Evolutionary conservation across 2,113 vertebrate genomes (phyloP), one percentile per base, ranked within the genome.

Genomic region (Hepsetus odoe): DNA sequence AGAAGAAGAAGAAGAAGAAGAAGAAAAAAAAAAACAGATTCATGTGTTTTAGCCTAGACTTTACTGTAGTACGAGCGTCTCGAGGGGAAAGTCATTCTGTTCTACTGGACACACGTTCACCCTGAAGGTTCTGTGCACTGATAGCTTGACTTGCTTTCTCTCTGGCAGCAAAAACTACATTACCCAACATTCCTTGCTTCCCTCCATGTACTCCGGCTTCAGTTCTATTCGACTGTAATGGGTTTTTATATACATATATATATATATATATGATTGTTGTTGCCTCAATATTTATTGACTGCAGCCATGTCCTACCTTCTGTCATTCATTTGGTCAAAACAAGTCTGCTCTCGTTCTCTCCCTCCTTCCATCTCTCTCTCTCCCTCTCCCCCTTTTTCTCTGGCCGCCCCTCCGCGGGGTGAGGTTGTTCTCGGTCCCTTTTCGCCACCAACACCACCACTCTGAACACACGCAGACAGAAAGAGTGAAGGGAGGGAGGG

Each of bases 31-130:
- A 89, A 76, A 84, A 91, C 90, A 95, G 94, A 92, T 97, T 97
- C 94, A 94, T 95, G 96, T 98, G 96, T 97, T 96, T 94, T 95
- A 96, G 95, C 92, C 91, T 94, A 93, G 93, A 89, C 93, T 91
- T 95, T 91, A 92, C 93, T 93, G 91, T 96, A 95, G 92, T 93
- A 92, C 93, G 92, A 92, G 94, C 93, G 95, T 89, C 91, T 92
- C 88, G 90, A 94, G 94, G 93, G 91, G 91, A 93, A 94, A 92
- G 76, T 88, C 93, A 91, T 92, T 93, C 94, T 93, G 93, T 91
- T 92, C 89, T 93, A 88, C 92, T 91, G 91, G 93, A 93, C 90
- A 89, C 79, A 61, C 55, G 72, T 80, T 28, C 74, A 77, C 87
- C 86, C 91, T 86, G 91, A 93, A 89, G 86, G 92, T 91, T 90